Percentiles rank a stretch among this genome's conserved stretches.
These are phyloP conservation scores for Perca fluviatilis DNA, from an alignment of 2,113 vertebrate genomes.

Conservation along the genomic window DNA sequence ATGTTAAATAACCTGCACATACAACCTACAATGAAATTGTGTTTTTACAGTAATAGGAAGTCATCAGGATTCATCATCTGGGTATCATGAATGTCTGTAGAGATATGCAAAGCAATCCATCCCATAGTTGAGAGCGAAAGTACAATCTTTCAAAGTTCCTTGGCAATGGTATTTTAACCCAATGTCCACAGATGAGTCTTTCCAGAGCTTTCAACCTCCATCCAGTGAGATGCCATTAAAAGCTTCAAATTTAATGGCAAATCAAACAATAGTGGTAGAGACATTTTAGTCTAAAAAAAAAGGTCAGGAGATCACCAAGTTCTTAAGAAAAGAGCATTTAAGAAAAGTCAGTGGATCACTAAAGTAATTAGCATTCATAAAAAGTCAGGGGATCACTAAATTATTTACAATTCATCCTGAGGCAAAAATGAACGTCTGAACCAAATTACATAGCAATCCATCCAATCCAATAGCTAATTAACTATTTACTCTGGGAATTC, in stretches of 20 bases:
- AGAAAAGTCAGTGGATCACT: background rate
- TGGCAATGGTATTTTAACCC: background rate
- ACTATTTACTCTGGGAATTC: background rate
- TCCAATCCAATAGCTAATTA: background rate
- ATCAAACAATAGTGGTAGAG: background rate
- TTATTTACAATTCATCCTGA: background rate
- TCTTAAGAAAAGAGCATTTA: too few species aligned
- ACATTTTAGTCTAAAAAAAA: background rate
- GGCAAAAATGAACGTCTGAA: background rate
- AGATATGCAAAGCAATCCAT: too few species aligned
- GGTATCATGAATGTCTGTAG: too few species aligned
- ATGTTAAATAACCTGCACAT: background rate
- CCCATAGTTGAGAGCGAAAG: background rate
- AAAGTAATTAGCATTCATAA: background rate
- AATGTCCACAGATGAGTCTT: background rate
- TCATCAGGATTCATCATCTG: background rate
- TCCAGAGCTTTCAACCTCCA: background rate
- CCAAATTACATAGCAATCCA: background rate
- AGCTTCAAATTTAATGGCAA: background rate
- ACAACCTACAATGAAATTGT: background rate
- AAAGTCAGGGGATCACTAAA: background rate
- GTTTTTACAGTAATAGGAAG: background rate
- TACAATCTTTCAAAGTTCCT: background rate
- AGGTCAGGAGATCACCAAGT: background rate
- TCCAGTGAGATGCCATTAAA: background rate